Percentiles rank a stretch among this genome's conserved stretches.
Evolutionary conservation across 2,888 invertebrate species (phyloP).

Genomic region (Troglohyphantes excavatus): DNA sequence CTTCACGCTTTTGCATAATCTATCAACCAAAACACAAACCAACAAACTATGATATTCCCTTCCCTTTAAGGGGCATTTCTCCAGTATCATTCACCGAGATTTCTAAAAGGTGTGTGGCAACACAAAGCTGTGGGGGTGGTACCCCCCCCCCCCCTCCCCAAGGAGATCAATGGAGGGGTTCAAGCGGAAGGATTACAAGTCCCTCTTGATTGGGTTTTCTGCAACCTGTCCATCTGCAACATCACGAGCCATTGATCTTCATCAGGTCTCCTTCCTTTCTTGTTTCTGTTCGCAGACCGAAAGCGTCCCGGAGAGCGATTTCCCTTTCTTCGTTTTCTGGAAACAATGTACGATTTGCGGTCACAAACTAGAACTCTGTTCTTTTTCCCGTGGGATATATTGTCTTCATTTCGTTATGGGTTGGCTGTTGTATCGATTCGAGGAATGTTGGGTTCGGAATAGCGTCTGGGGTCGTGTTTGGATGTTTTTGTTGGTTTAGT

Average conservation of each 20-base stretch:
- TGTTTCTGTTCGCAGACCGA: no score
- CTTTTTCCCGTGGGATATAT: no score
- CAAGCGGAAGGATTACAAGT: constrained; percentile 57
- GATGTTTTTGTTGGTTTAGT: no score
- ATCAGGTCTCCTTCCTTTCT: constrained; percentile 10
- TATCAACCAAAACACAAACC: not conserved
- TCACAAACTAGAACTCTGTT: no score
- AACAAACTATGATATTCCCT: not conserved
- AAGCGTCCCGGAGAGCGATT: no score
- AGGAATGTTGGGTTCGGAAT: no score
- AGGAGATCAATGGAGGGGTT: not conserved
- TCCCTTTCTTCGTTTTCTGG: no score
- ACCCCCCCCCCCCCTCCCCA: not conserved
- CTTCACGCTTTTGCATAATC: no score
- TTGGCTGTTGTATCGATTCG: no score
- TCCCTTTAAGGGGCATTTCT: not conserved
- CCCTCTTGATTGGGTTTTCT: constrained; percentile 51
- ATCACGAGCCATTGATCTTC: constrained; percentile 52
- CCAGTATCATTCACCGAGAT: not conserved
- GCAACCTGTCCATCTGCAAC: constrained; percentile 25
- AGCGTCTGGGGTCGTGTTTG: no score
- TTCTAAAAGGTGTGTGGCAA: not conserved
- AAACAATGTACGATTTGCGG: no score
- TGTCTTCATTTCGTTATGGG: no score
- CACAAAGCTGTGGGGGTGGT: not conserved